Evolutionary conservation across 2,113 vertebrate species (phyloP).

Genomic region (Galeopterus variegatus): DNA sequence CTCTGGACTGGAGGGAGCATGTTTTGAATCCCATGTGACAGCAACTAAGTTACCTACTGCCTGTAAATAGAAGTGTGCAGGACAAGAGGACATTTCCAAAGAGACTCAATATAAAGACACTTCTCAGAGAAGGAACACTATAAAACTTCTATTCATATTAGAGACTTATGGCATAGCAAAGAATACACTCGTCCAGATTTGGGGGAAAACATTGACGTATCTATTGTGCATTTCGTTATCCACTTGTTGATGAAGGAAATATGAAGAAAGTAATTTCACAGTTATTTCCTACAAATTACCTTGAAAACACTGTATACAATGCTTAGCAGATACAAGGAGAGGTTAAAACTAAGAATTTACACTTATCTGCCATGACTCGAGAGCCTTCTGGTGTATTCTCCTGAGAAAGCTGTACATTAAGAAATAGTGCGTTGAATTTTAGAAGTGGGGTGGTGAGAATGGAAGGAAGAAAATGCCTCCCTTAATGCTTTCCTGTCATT

Average conservation of each 20-base stretch:
- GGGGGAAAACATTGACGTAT: neutral
- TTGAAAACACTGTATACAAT: slow-evolving; percentile 7
- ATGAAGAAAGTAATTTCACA: slow-evolving; percentile 1
- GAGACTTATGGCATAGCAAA: neutral
- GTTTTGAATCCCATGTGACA: neutral
- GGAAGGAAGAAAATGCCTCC: neutral
- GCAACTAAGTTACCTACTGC: neutral
- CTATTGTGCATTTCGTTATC: neutral
- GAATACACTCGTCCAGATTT: neutral
- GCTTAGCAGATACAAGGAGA: slow-evolving; percentile 1
- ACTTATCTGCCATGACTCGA: neutral
- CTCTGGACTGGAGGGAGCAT: neutral
- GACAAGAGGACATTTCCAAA: neutral
- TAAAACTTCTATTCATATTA: slow-evolving; percentile 1
- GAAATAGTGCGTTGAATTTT: neutral
- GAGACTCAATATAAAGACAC: neutral
- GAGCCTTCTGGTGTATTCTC: neutral
- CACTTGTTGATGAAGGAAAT: slow-evolving; percentile 19
- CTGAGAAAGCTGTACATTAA: neutral
- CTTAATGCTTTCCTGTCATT: slow-evolving; percentile 9
- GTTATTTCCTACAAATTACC: neutral
- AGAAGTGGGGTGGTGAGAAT: neutral
- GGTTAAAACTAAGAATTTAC: neutral
- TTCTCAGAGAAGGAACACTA: slow-evolving; percentile 42
- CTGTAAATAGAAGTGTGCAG: neutral